Evolutionary conservation across 2,888 invertebrate genomes (phyloP).

Genomic region (Microctonus brassicae): DNA sequence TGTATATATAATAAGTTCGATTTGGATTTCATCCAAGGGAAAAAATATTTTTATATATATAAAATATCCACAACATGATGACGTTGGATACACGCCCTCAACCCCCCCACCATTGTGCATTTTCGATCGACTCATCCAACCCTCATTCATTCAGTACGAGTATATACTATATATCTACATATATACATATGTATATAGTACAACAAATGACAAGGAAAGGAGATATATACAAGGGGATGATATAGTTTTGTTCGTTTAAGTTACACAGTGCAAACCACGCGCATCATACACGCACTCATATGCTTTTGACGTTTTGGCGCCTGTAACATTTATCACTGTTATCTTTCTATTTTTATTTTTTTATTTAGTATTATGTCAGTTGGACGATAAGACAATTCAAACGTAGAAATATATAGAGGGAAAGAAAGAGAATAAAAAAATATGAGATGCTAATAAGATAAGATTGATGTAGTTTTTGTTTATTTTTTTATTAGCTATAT

Average conservation of each 20-base stretch:
- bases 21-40: background rate
- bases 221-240: background rate
- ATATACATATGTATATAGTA: background rate
- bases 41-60: too few relatives aligned
- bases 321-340: slow-evolving; percentile 43
- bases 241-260: slow-evolving; percentile 1
- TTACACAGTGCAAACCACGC: slow-evolving; percentile 39
- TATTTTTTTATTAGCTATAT: background rate
- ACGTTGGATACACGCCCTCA: background rate
- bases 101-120: background rate
- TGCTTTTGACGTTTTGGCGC: slow-evolving; percentile 64
- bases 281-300: slow-evolving; percentile 46
- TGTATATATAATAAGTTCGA: background rate
- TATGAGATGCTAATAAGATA: background rate
- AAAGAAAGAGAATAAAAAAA: background rate
- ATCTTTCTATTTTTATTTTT: background rate
- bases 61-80: background rate
- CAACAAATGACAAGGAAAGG: background rate
- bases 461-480: background rate
- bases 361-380: background rate
- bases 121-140: background rate
- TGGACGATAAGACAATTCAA: slow-evolving; percentile 18
- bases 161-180: background rate
- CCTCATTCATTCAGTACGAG: background rate
- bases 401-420: too few relatives aligned